phyloP scores from a whole-genome alignment of 1,140 invertebrate genomes.

The Drosophila punjabiensis region DNA sequence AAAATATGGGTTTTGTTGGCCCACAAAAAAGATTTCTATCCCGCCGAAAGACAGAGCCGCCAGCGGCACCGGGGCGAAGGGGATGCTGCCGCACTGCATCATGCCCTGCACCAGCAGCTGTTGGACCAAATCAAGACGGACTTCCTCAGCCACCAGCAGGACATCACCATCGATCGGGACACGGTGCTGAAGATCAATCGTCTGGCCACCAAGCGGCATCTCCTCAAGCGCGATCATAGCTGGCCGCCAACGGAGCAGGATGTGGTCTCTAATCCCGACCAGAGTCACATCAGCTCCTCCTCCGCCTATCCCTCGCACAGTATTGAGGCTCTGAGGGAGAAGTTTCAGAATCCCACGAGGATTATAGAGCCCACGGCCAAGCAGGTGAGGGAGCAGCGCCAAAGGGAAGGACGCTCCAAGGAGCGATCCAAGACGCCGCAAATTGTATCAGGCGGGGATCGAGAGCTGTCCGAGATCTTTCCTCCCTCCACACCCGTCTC shows the following conservation, averaged over 20 bases:
- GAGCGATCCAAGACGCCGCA: slow-evolving; percentile 4
- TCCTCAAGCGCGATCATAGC: slow-evolving; percentile 78
- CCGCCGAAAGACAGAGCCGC: slow-evolving; percentile 60
- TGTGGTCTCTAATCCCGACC: slow-evolving; percentile 1
- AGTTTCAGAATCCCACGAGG: slow-evolving; percentile 74
- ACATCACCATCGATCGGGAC: slow-evolving; percentile 77
- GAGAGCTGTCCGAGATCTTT: slow-evolving; percentile 6
- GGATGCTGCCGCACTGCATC: slow-evolving; percentile 36
- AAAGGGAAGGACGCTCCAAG: slow-evolving; percentile 9
- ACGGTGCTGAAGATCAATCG: slow-evolving; percentile 84
- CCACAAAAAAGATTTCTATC: slow-evolving; percentile 49
- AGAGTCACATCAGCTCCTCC: slow-evolving; percentile 12
- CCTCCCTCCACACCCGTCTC: slow-evolving; percentile 39
- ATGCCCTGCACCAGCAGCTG: slow-evolving; percentile 73
- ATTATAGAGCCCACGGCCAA: slow-evolving; percentile 59
- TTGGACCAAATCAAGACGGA: slow-evolving; percentile 78
- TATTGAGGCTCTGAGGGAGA: slow-evolving; percentile 72
- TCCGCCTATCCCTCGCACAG: slow-evolving; percentile 57
- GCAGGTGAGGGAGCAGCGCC: slow-evolving; percentile 49
- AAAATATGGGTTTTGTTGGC: background rate
- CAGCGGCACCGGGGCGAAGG: slow-evolving; percentile 56
- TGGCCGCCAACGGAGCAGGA: slow-evolving; percentile 70
- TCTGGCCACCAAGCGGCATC: slow-evolving; percentile 63
- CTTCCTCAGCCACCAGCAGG: slow-evolving; percentile 75
- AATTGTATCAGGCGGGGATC: background rate